Base-by-base conservation (phyloP, 1,140 invertebrate genomes). In the Drosophila ogumai region DNA sequence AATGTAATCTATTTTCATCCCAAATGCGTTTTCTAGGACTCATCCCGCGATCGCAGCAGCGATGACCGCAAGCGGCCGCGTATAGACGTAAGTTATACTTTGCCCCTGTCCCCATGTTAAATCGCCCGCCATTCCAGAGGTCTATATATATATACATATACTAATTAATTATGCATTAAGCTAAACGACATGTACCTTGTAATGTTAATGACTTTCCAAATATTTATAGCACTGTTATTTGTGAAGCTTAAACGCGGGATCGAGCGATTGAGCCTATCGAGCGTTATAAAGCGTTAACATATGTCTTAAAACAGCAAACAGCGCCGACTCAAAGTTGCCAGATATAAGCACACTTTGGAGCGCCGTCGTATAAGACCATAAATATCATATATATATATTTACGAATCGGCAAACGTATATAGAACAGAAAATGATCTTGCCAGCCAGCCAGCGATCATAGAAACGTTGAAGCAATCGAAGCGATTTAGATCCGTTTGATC, bases 171-270 rank as follows among this genome's bases (percentile, higher is more conserved):
- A 65, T 73, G 38, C 64, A 65, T 85, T 65, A 73, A 73, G 63
- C 55, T 56, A 55, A 66, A n/a, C 57, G 58, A 28, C 28, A 43
- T 59, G 81, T 82, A 80, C 75, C 52, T 57, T 88, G 72, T 82
- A 82, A 87, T 87, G 86, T 87, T 87, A 87, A 88, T 81, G 54
- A 88, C 67, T 88, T 80, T 88, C 81, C 84, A 84, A 88, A 88
- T 88, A 88, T 88, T 88, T 88, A 88, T 88, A 88, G 84, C 84
- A 78, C 72, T 80, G 57, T 84, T 77, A 44, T 84, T 90, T 87
- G 77, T 88, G 77, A 90, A 84, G 81, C 68, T 90, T 88, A 78
- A 87, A 82, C 82, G 79, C 77, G 65, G 84, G 68, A 87, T 59
- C 73, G 54, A 82, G 75, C 52, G 34, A 55, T 73, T 72, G 58